Evolutionary conservation across 2,797 vertebrate species (phyloP).

Genomic region (Poeciliopsis infans): DNA sequence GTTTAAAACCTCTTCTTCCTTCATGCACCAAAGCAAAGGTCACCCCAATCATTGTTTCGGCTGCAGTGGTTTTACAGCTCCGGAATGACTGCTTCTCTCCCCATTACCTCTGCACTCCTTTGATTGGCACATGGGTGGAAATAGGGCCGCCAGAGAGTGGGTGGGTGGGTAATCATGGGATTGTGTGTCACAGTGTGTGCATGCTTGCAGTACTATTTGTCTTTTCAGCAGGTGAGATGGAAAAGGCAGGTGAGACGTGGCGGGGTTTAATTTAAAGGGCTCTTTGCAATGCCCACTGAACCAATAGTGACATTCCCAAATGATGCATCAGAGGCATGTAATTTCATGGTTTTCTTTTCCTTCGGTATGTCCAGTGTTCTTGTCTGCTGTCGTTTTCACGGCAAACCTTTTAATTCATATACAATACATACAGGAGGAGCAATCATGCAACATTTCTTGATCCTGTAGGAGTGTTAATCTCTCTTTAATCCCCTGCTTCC

Average conservation of each 20-base stretch:
- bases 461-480: constrained; percentile 37
- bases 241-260: constrained; percentile 62
- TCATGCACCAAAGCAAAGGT: constrained; percentile 71
- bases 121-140: constrained; percentile 74
- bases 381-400: constrained; percentile 36
- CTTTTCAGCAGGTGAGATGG: constrained; percentile 63
- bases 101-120: constrained; percentile 76
- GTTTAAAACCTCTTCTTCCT: constrained; percentile 63
- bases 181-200: constrained; percentile 57
- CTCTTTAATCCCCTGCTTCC: constrained; percentile 41
- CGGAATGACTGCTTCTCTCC: constrained; percentile 70
- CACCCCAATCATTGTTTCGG: constrained; percentile 65
- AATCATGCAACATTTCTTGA: constrained; percentile 28
- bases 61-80: constrained; percentile 67
- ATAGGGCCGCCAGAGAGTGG: constrained; percentile 55
- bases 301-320: constrained; percentile 70
- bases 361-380: constrained; percentile 32
- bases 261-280: constrained; percentile 68
- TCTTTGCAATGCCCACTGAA: constrained; percentile 66
- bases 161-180: constrained; percentile 64
- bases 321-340: constrained; percentile 65
- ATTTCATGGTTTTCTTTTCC: constrained; percentile 25
- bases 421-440: constrained; percentile 15
- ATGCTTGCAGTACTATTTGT: constrained; percentile 52
- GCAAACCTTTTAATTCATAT: constrained; percentile 31